phyloP scores from a whole-genome alignment of 2,888 invertebrate species.

The Punctoribates punctum region DNA sequence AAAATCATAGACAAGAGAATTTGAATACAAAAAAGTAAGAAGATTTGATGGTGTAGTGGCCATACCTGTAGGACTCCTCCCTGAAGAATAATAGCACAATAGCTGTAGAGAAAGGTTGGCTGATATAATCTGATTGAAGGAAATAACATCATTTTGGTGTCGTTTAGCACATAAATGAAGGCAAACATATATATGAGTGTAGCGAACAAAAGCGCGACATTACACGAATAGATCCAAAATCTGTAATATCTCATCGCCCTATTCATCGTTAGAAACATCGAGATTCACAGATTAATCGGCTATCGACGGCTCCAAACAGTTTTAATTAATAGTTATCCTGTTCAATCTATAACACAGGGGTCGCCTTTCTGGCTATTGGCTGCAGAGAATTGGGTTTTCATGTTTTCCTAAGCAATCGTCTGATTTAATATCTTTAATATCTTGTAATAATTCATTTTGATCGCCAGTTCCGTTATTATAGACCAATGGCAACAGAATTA shows the following conservation, averaged over 20 bases:
- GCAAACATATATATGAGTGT: conserved; percentile 75
- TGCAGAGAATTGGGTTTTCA: neutral
- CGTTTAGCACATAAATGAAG: conserved; percentile 59
- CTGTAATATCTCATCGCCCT: conserved; percentile 57
- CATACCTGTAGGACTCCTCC: conserved; percentile 63
- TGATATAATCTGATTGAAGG: conserved; percentile 59
- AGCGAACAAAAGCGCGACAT: conserved; percentile 77
- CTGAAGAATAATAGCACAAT: conserved; percentile 73
- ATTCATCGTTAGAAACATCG: conserved; percentile 49
- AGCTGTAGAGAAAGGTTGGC: conserved; percentile 78
- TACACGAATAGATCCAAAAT: conserved; percentile 89
- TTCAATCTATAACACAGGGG: neutral
- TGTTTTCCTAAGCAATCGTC: neutral
- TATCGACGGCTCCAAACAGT: neutral
- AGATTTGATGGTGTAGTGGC: conserved; percentile 3
- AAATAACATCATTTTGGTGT: conserved; percentile 52
- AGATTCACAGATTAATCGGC: neutral
- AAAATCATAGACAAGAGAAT: neutral
- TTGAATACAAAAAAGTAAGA: neutral
- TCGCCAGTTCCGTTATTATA: neutral
- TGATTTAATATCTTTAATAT: neutral
- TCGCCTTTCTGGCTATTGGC: too few relatives aligned
- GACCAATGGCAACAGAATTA: neutral
- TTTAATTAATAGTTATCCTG: conserved; percentile 7
- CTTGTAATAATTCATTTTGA: neutral